Evolutionary conservation across 2,113 vertebrate genomes (phyloP).

Genomic region (Octodon degus): DNA sequence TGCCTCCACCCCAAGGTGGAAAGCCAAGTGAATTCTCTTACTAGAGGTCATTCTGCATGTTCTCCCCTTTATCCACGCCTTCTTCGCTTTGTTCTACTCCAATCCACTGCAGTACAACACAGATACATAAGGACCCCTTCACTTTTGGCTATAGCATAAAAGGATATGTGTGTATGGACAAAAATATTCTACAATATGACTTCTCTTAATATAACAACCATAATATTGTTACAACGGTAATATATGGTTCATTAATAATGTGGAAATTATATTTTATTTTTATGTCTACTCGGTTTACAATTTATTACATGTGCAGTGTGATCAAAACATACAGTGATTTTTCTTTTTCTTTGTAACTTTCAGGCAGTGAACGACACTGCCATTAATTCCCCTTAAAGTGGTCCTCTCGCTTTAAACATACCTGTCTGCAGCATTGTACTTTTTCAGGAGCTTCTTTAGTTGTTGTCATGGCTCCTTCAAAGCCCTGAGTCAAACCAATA

Average conservation of each 20-base stretch:
- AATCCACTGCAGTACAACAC: background rate
- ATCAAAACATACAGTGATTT: background rate
- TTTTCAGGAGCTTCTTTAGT: background rate
- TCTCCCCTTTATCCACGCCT: background rate
- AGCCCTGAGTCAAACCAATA: background rate
- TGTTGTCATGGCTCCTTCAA: background rate
- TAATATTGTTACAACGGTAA: background rate
- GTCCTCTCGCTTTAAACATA: background rate
- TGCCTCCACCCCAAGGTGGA: constrained; percentile 10
- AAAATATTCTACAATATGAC: background rate
- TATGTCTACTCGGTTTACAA: background rate
- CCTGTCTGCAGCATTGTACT: background rate
- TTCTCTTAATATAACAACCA: background rate
- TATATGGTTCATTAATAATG: constrained; percentile 8
- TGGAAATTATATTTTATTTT: constrained; percentile 20
- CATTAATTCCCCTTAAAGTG: background rate
- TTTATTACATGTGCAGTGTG: background rate
- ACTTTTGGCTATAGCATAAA: background rate
- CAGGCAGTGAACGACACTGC: background rate
- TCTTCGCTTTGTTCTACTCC: constrained; percentile 11
- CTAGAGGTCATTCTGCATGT: background rate
- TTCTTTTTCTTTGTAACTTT: too few species aligned
- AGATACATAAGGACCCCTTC: background rate
- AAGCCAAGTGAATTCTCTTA: constrained; percentile 34
- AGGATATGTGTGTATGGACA: background rate